Evolutionary conservation across 2,888 invertebrate species (phyloP).

Genomic region (Tipula unca): DNA sequence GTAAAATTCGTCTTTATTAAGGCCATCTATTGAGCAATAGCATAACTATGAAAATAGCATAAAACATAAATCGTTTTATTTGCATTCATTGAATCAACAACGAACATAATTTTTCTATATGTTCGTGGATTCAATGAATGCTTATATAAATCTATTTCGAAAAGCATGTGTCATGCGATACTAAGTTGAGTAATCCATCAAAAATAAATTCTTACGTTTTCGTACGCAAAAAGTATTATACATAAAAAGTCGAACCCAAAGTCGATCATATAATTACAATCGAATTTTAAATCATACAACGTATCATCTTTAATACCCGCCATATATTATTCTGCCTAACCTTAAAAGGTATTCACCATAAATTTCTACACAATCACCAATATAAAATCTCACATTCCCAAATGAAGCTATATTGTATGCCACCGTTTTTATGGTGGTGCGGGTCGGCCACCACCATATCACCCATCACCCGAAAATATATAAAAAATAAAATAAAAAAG

Average conservation of each 20-base stretch:
- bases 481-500: background rate
- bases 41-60: too few species aligned
- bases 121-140: too few species aligned
- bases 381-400: background rate
- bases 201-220: background rate
- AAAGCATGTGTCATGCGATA: too few species aligned
- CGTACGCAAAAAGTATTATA: background rate
- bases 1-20: too few species aligned
- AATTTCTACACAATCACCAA: background rate
- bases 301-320: slow-evolving; percentile 1
- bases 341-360: slow-evolving; percentile 8
- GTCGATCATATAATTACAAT: background rate
- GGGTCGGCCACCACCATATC: background rate
- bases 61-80: too few species aligned
- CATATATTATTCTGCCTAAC: background rate
- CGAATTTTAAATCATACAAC: background rate
- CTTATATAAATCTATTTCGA: too few species aligned
- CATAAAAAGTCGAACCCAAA: background rate
- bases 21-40: too few species aligned
- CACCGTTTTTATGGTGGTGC: background rate
- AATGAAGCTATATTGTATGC: background rate
- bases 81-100: too few species aligned
- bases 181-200: background rate
- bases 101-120: too few species aligned
- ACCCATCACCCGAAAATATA: background rate